Conservation (phyloP, 2,797 vertebrate genomes). For the Protonibea diacanthus region DNA sequence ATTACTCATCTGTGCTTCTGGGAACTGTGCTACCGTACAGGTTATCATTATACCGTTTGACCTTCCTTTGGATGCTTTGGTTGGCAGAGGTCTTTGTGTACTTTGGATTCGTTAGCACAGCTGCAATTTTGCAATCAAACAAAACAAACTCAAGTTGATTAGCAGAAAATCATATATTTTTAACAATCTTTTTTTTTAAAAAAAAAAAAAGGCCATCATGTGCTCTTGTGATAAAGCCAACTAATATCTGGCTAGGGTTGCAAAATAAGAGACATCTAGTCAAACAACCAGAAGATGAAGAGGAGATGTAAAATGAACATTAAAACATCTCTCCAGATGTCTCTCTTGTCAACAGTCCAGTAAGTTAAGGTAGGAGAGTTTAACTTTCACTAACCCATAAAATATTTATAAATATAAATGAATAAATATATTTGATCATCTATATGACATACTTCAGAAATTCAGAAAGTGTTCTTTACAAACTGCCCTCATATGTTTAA, state of each 20-base stretch:
- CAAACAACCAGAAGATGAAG: conserved; percentile 3
- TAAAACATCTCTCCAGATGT: not conserved
- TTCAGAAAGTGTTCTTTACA: too few relatives aligned
- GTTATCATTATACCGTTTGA: conserved; percentile 16
- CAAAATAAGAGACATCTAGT: not conserved
- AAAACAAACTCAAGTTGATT: conserved; percentile 19
- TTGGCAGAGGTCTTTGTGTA: conserved; percentile 17
- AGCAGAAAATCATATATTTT: not conserved
- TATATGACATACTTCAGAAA: too few relatives aligned
- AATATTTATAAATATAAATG: too few relatives aligned
- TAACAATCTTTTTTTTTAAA: not conserved
- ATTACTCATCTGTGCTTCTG: conserved; percentile 29
- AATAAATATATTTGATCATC: too few relatives aligned
- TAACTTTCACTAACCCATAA: too few relatives aligned
- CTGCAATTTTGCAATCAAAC: conserved; percentile 6
- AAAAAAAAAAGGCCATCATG: not conserved
- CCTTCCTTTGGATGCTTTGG: conserved; percentile 11
- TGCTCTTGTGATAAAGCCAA: not conserved
- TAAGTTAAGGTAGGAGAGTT: too few relatives aligned
- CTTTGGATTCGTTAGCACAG: conserved; percentile 6
- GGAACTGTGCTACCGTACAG: conserved; percentile 1
- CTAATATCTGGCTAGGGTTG: not conserved
- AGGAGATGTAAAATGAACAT: not conserved
- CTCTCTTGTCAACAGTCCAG: not conserved
- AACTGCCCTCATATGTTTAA: too few relatives aligned